A percentile compares a stretch with the other conserved stretches of the same genome.
These are phyloP conservation scores for Pachydiplax longipennis DNA, from an alignment of 2,888 invertebrate genomes.

Conservation along the genomic window DNA sequence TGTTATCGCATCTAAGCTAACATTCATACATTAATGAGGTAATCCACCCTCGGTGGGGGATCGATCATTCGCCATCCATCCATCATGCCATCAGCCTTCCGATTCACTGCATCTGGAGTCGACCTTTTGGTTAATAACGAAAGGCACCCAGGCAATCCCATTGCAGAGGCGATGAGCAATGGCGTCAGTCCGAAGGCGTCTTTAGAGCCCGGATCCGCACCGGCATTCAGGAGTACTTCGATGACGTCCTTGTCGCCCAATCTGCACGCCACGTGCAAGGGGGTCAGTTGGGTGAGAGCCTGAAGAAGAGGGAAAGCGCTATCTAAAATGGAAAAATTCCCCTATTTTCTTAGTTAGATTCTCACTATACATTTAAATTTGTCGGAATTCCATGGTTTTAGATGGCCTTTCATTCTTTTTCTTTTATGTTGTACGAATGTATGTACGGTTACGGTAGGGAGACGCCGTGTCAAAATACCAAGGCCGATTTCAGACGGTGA, in stretches of 20 bases:
- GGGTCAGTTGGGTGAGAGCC: neutral
- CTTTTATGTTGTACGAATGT: no score
- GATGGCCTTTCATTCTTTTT: no score
- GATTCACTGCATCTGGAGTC: neutral
- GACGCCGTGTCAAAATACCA: no score
- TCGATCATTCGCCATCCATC: no score
- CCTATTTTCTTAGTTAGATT: no score
- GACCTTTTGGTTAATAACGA: neutral
- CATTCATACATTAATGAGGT: neutral
- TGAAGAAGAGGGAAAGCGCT: no score
- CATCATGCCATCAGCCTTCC: neutral
- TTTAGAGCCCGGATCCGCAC: neutral
- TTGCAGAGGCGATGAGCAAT: neutral
- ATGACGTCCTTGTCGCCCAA: neutral
- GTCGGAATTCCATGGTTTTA: no score
- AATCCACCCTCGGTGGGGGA: neutral
- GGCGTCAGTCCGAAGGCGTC: slow-evolving; percentile 8
- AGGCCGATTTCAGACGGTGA: no score
- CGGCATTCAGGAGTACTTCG: neutral
- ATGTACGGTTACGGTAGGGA: no score
- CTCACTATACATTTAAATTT: no score
- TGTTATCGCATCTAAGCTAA: no score
- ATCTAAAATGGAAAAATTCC: no score
- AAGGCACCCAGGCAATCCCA: neutral
- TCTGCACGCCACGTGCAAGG: neutral